These are phyloP conservation scores for Distichodus sexfasciatus DNA, from an alignment of 2,797 vertebrate genomes.

Conservation along the genomic window DNA sequence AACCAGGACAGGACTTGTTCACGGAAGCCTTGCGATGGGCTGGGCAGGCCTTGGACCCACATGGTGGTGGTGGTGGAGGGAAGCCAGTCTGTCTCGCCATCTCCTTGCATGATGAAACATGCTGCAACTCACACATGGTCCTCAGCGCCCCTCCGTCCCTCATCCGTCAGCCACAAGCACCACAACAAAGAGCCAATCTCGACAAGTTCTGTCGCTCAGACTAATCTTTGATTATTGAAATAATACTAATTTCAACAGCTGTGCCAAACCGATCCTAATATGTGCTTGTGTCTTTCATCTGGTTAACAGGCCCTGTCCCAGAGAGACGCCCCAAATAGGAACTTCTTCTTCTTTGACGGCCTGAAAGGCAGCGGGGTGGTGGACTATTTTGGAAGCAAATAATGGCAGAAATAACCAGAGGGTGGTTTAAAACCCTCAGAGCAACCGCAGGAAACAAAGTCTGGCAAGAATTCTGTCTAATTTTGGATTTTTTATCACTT, in stretches of 20 bases:
- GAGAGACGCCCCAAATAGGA: constrained; percentile 88
- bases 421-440: background rate
- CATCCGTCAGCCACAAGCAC: constrained; percentile 26
- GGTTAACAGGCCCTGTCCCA: constrained; percentile 84
- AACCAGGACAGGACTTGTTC: background rate
- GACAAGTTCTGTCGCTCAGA: constrained; percentile 29
- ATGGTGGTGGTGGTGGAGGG: constrained; percentile 50
- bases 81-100: constrained; percentile 55
- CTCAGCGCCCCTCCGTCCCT: constrained; percentile 29
- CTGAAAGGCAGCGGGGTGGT: constrained; percentile 86
- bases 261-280: background rate
- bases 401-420: constrained; percentile 24
- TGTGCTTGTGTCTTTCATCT: constrained; percentile 21
- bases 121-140: constrained; percentile 57
- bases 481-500: constrained; percentile 25
- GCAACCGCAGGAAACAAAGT: constrained; percentile 21
- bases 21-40: constrained; percentile 39
- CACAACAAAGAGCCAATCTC: constrained; percentile 25
- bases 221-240: constrained; percentile 20
- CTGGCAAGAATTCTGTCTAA: constrained; percentile 14
- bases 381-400: constrained; percentile 81
- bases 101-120: constrained; percentile 66
- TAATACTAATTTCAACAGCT: background rate
- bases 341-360: constrained; percentile 95
- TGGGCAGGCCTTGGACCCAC: constrained; percentile 45